A percentile compares a stretch with the other conserved stretches of the same genome.
Evolutionary conservation across 2,888 invertebrate genomes (phyloP).

Genomic region (Andricus curvator): DNA sequence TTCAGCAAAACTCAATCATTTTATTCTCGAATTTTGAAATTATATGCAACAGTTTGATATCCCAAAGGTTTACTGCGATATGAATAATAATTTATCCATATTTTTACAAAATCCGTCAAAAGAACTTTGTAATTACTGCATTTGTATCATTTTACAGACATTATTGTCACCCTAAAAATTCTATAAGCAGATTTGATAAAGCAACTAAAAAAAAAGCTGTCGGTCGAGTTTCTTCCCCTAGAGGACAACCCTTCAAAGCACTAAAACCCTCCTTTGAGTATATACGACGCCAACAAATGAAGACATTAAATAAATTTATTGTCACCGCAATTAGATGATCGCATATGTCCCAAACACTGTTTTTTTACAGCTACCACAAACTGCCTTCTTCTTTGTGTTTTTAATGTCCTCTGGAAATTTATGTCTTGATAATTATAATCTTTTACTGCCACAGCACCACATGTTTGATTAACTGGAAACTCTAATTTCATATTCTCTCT

Average conservation of each 20-base stretch:
- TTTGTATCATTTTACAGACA: background rate
- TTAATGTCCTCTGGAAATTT: slow-evolving; percentile 46
- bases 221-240: slow-evolving; percentile 19
- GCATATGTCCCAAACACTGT: slow-evolving; percentile 48
- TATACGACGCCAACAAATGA: slow-evolving; percentile 23
- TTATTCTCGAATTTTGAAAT: too few relatives aligned
- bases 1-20: too few relatives aligned
- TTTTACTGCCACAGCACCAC: slow-evolving; percentile 41
- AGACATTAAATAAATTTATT: slow-evolving; percentile 73
- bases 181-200: background rate
- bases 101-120: too few relatives aligned
- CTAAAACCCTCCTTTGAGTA: slow-evolving; percentile 32
- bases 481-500: background rate
- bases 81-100: too few relatives aligned
- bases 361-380: slow-evolving; percentile 48
- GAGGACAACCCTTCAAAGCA: slow-evolving; percentile 13
- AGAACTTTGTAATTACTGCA: background rate
- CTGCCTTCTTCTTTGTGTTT: slow-evolving; percentile 45
- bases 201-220: slow-evolving; percentile 22
- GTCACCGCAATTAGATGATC: slow-evolving; percentile 67
- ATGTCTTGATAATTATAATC: slow-evolving; percentile 55
- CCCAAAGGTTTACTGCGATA: too few relatives aligned
- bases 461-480: slow-evolving; percentile 28
- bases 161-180: background rate
- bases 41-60: too few relatives aligned